These are phyloP conservation scores for Madoqua kirkii DNA, from an alignment of 2,113 vertebrate species.

Conservation along the genomic window DNA sequence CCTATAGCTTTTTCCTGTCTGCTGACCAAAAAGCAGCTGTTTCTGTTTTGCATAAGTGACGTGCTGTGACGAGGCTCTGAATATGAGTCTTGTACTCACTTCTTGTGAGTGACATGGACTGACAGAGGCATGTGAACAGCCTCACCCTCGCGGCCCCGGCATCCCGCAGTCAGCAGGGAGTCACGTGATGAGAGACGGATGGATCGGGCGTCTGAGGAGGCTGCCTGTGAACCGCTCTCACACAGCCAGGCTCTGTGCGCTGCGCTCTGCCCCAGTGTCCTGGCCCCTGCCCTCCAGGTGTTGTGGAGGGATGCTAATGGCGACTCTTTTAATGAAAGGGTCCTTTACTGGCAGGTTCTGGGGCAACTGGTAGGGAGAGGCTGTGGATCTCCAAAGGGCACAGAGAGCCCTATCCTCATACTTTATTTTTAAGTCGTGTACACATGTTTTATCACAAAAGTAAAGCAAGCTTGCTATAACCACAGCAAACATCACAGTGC, in stretches of 20 bases:
- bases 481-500: not conserved
- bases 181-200: not conserved
- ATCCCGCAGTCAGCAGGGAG: not conserved
- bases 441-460: not conserved
- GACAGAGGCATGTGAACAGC: not conserved
- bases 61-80: not conserved
- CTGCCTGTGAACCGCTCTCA: not conserved
- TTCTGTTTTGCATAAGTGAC: not conserved
- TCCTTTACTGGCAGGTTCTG: not conserved
- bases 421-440: not conserved
- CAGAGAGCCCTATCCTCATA: not conserved
- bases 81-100: not conserved
- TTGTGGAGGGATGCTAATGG: not conserved
- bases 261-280: not conserved
- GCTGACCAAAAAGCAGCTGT: not conserved
- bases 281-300: rapidly evolving
- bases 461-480: not conserved
- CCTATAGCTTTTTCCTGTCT: not conserved
- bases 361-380: not conserved
- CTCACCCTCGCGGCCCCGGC: not conserved
- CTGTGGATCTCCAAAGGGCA: not conserved
- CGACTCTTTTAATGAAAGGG: not conserved
- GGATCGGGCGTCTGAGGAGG: not conserved
- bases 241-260: not conserved
- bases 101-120: not conserved